Conservation (phyloP, 2,113 vertebrate genomes). For the Microcebus murinus region DNA sequence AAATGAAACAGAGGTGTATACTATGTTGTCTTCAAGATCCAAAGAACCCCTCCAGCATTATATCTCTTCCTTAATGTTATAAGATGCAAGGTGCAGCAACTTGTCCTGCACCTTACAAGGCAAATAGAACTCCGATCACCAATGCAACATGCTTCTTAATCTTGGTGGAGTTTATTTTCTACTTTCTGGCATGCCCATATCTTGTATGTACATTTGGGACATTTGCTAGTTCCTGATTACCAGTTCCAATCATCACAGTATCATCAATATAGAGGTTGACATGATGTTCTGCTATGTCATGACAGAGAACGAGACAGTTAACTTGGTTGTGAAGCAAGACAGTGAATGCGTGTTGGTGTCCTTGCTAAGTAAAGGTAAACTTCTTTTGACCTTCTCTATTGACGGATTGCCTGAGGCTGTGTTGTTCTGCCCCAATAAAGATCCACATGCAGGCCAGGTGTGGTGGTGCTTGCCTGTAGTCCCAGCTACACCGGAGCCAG, state of each 20-base stretch:
- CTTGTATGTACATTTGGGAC: neutral
- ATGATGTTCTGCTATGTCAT: neutral
- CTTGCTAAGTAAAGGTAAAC: neutral
- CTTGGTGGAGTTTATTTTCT: neutral
- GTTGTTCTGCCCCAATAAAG: neutral
- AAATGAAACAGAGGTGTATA: neutral
- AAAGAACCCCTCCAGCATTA: neutral
- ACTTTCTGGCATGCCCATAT: neutral
- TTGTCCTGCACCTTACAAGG: neutral
- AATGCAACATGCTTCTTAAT: neutral
- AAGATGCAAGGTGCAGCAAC: neutral
- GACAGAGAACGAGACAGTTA: neutral
- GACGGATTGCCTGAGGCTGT: neutral
- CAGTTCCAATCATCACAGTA: neutral
- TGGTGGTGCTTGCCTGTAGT: neutral
- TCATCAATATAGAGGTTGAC: neutral
- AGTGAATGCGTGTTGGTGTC: neutral
- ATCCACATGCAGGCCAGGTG: neutral
- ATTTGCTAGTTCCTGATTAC: neutral
- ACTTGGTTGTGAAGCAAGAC: neutral
- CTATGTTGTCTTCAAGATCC: neutral
- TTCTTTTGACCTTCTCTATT: neutral
- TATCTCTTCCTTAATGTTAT: neutral
- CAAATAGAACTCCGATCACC: neutral
- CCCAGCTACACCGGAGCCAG: neutral